A percentile compares a stretch with the other conserved stretches of the same genome.
phyloP scores from a whole-genome alignment of 2,113 vertebrate species.

The Carettochelys insculpta region DNA sequence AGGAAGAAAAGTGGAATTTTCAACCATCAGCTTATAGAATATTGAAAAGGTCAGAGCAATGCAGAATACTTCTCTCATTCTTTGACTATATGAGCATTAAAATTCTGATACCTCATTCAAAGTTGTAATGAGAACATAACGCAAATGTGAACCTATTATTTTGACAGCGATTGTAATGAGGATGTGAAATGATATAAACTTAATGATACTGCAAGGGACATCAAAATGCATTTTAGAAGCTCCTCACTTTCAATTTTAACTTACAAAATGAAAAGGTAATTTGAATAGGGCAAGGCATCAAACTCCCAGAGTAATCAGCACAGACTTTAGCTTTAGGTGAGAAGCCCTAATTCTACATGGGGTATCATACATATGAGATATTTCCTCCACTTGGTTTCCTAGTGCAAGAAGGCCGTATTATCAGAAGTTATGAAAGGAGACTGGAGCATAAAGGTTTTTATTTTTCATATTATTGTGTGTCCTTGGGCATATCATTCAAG shows the following conservation, averaged over 20 bases:
- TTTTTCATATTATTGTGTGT: not conserved
- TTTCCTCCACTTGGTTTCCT: not conserved
- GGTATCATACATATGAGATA: not conserved
- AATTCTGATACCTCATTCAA: slow-evolving; percentile 63
- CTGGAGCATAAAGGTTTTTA: not conserved
- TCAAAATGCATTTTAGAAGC: slow-evolving; percentile 14
- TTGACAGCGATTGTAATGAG: slow-evolving; percentile 70
- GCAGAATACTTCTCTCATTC: slow-evolving; percentile 45
- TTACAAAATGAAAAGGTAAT: not conserved
- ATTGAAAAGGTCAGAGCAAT: slow-evolving; percentile 74
- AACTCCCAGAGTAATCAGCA: not conserved
- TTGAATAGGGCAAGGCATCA: not conserved
- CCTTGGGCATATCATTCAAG: not conserved
- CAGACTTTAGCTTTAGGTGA: not conserved
- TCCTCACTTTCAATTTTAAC: slow-evolving; percentile 9
- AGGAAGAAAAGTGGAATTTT: slow-evolving; percentile 16
- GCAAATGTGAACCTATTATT: slow-evolving; percentile 68
- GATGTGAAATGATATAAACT: slow-evolving; percentile 63
- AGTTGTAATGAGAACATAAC: slow-evolving; percentile 64
- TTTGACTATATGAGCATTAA: slow-evolving; percentile 68
- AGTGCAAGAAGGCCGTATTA: not conserved
- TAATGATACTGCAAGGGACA: slow-evolving; percentile 44
- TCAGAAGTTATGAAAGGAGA: not conserved
- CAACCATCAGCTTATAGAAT: slow-evolving; percentile 50
- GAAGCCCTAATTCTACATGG: not conserved